Base-by-base conservation (phyloP, 2,797 vertebrate species). In the Lepus oiostolus region DNA sequence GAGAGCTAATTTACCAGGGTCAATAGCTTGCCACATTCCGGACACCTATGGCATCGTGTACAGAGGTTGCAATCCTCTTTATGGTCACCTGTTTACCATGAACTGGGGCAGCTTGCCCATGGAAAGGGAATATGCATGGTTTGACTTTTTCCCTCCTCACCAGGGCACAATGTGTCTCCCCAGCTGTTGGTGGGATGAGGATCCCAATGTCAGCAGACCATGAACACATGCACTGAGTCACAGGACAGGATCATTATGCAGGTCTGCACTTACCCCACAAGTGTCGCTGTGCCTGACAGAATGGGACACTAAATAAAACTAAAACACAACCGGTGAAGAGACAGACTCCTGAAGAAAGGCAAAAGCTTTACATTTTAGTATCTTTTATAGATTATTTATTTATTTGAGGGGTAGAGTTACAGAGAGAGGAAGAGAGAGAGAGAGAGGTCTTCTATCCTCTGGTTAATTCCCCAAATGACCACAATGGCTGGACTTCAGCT, bases 271-370 rank as follows among this genome's bases (percentile, higher is more conserved):
- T 84, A n/a, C 22, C 30, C 65, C 8, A 7, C 22, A 93, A 85
- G 35, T 67, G 77, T 50, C n/a, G 19, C 54, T 91, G 26, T 54
- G 11, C 28, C 50, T 72, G 26, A 85, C n/a, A 94, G 24, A 7
- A 17, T 77, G 2, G 77, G 54, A 76, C 14, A 95, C 91, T 58
- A 91, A 95, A 91, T 76, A 54, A 86, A 91, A 65, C 75, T 85
- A 52, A 52, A 95, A 85, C 28, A 47, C n/a, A 24, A 16, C 19
- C 77, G 16, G 5, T 81, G 87, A 30, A 93, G 10, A 72, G 83
- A 93, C 19, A 93, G 50, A 84, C 67, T 71, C 1, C 16, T 85
- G 47, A 75, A 93, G 42, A 93, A 85, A 90, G 14, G 28, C 14
- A 63, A 62, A 82, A 22, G 7, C 17, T 62, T 58, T 82, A 14